Evolutionary conservation across 1,140 invertebrate genomes (phyloP).

Genomic region (Drosophila kanapiae): DNA sequence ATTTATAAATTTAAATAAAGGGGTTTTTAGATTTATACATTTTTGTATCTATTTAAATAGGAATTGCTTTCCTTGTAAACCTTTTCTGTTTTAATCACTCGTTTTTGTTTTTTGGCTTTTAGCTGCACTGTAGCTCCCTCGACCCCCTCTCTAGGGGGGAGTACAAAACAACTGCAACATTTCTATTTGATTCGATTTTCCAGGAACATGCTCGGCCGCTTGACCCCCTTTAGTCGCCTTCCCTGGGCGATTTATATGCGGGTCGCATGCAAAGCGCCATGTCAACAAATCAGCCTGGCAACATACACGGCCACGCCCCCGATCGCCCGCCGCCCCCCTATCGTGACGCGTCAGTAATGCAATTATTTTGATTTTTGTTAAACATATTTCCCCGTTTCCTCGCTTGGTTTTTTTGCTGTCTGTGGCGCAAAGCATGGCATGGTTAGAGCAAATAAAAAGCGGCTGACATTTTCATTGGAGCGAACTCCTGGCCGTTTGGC

Average conservation of each 20-base stretch:
- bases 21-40: accelerated
- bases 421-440: slow-evolving; percentile 46
- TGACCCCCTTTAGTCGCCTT: slow-evolving; percentile 62
- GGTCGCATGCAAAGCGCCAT: slow-evolving; percentile 53
- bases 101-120: not conserved
- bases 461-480: slow-evolving; percentile 75
- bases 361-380: slow-evolving; percentile 78
- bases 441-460: slow-evolving; percentile 73
- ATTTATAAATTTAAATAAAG: not conserved
- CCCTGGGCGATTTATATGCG: slow-evolving; percentile 66
- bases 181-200: slow-evolving; percentile 34
- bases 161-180: slow-evolving; percentile 17
- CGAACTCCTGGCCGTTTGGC: slow-evolving; percentile 46
- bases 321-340: not conserved
- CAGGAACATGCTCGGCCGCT: slow-evolving; percentile 62
- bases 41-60: too few species aligned
- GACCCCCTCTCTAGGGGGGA: not conserved
- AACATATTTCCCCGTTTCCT: slow-evolving; percentile 46
- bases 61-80: too few species aligned
- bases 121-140: not conserved
- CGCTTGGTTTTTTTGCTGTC: slow-evolving; percentile 9
- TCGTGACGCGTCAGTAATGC: slow-evolving; percentile 73
- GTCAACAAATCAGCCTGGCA: slow-evolving; percentile 52
- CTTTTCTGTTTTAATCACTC: not conserved
- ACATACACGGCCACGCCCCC: slow-evolving; percentile 41